Conservation (phyloP, 23 tunicate genomes). For the Styela plicata region DNA sequence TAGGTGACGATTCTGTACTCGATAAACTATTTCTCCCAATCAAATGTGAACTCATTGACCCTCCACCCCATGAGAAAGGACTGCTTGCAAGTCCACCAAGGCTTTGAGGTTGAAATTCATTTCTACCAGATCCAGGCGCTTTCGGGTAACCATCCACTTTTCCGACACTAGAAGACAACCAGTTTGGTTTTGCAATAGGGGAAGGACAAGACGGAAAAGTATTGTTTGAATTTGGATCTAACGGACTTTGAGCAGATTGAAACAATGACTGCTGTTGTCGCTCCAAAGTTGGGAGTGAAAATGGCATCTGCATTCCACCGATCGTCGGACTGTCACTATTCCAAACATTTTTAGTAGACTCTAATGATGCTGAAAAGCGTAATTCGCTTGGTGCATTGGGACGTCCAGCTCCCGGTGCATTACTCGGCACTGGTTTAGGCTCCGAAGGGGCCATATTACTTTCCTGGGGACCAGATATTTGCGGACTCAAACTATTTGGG, state of each 20-base stretch:
- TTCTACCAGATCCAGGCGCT: constrained; percentile 70
- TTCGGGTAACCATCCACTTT: constrained; percentile 31
- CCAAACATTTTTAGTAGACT: constrained; percentile 1
- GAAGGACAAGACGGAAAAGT: constrained; percentile 64
- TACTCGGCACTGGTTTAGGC: not conserved
- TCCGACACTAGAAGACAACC: constrained; percentile 19
- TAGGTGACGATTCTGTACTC: constrained; percentile 56
- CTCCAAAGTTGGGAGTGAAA: not conserved
- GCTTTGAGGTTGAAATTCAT: constrained; percentile 25
- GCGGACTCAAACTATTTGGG: not conserved
- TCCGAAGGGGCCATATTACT: not conserved
- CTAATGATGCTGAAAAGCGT: not conserved
- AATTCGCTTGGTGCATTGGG: not conserved
- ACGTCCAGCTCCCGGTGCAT: constrained; percentile 28
- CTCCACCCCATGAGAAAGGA: constrained; percentile 57
- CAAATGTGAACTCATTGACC: constrained; percentile 9
- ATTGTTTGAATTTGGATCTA: constrained; percentile 15
- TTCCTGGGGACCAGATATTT: not conserved
- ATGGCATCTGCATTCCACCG: not conserved
- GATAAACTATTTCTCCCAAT: constrained; percentile 43
- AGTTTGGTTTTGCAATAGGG: constrained; percentile 46
- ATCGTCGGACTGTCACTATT: not conserved
- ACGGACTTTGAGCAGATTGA: not conserved
- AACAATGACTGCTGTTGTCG: not conserved
- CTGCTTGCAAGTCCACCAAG: constrained; percentile 28